Conservation (phyloP, 2,888 invertebrate genomes). For the Oxytorus armatus region DNA sequence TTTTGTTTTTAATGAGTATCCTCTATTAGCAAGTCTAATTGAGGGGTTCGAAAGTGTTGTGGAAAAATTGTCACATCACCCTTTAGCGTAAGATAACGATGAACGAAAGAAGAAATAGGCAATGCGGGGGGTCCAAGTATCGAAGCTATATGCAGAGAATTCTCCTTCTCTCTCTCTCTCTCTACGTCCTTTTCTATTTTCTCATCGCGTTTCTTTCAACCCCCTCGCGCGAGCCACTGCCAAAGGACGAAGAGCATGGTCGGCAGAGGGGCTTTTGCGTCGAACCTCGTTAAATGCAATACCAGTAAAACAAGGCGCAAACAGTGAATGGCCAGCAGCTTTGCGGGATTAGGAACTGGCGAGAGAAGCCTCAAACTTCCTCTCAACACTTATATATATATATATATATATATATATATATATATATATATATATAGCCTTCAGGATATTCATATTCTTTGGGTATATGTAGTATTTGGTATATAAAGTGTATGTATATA, state of each 20-base stretch:
- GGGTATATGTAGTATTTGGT: conserved; percentile 39
- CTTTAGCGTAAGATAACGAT: conserved; percentile 25
- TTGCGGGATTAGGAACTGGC: conserved; percentile 62
- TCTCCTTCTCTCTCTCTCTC: conserved; percentile 5
- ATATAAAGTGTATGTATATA: conserved; percentile 54
- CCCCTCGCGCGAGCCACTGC: conserved; percentile 41
- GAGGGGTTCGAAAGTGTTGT: background rate
- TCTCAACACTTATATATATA: no score
- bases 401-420: no score
- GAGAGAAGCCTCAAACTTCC: conserved; percentile 24
- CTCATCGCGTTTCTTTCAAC: conserved; percentile 12
- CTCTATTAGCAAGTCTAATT: conserved; percentile 61
- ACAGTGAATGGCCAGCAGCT: conserved; percentile 73
- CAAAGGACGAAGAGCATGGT: conserved; percentile 4
- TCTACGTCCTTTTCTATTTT: conserved; percentile 45
- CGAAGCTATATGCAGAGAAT: conserved; percentile 6
- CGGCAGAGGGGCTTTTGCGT: conserved; percentile 60
- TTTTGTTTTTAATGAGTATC: conserved; percentile 22
- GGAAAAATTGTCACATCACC: conserved; percentile 47
- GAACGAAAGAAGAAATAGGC: conserved; percentile 41
- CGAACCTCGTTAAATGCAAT: conserved; percentile 81
- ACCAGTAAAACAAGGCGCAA: conserved; percentile 82
- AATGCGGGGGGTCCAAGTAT: conserved; percentile 55
- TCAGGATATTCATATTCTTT: conserved; percentile 45
- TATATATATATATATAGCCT: no score